Evolutionary conservation across 1,140 invertebrate genomes (phyloP).

Genomic region (Pentalonia nigronervosa): DNA sequence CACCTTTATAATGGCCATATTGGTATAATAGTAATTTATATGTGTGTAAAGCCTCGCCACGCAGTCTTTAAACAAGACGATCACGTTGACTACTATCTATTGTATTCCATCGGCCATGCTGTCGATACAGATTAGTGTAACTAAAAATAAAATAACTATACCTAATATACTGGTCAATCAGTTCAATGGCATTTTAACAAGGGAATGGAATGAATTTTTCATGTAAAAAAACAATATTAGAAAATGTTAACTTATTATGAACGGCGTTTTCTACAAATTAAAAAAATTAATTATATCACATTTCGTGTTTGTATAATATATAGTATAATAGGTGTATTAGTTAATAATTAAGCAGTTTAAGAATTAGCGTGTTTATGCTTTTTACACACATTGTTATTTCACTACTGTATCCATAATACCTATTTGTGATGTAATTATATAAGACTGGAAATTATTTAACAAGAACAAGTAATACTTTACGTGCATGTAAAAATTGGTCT

Average conservation of each 20-base stretch:
- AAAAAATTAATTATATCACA: background rate
- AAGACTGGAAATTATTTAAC: background rate
- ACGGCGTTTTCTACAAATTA: background rate
- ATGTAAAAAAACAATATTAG: background rate
- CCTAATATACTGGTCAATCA: background rate
- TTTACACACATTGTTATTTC: background rate
- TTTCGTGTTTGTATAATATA: background rate
- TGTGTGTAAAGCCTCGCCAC: background rate
- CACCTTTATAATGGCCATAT: background rate
- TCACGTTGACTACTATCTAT: background rate
- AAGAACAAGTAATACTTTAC: background rate
- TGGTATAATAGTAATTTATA: background rate
- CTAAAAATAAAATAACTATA: slow-evolving; percentile 22
- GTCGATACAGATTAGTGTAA: background rate
- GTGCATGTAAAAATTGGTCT: background rate
- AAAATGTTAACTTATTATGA: background rate
- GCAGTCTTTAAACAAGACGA: background rate
- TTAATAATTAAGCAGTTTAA: background rate
- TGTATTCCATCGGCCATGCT: slow-evolving; percentile 20
- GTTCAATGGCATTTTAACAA: background rate
- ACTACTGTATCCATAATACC: background rate
- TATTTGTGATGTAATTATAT: background rate
- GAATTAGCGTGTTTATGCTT: background rate
- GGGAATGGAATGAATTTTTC: background rate
- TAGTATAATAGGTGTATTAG: background rate